Base-by-base conservation (phyloP, 2,888 invertebrate species). In the Sabatieria punctata region DNA sequence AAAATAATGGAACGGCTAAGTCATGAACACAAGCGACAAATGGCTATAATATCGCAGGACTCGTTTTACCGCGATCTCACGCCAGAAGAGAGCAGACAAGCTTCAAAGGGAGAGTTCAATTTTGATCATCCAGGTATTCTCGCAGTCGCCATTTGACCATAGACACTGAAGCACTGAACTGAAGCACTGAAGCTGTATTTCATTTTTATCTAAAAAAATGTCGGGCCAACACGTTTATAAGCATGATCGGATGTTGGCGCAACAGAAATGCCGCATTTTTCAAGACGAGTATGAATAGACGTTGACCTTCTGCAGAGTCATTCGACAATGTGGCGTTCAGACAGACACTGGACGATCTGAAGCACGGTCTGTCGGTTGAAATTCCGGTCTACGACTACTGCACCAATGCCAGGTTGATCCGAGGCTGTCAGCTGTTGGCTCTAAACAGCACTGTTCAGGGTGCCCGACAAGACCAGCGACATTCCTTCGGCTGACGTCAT, bases 41-140 rank as follows among this genome's bases (percentile, higher is more conserved):
- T 95, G 2, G 85, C 85, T 30, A 82, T 85, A 60, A 85, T 97
- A 64, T 85, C 88, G 51, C 89, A 93, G 66, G 95, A 97, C 64
- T 85, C 88, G 47, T 99, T 99, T 71, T 99, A 99, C 70, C 77
- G 85, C 46, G 80, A 85, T 50, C 72, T 97, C 42, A 79, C 77
- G 0, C 71, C 77, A 0, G 91, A 95, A 64, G 69, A 77, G 0
- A 79, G 80, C 55, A 85, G 86, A 2, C 51, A 55, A 44, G 81
- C 82, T 49, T 78, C 80, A 45, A 61, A 58, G 48, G 95, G 95
- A 25, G 79, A 82, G 58, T 97, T 84, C 66, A 93, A 99, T 72
- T 97, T 99, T 68, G 97, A 97, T 68, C 97, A 99, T 71, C 97
- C 97, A 0, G 73, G 75, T 75, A n/a, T n/a, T n/a, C n/a, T n/a